Conservation (phyloP, 2,113 vertebrate species). For the Plecotus auritus region DNA sequence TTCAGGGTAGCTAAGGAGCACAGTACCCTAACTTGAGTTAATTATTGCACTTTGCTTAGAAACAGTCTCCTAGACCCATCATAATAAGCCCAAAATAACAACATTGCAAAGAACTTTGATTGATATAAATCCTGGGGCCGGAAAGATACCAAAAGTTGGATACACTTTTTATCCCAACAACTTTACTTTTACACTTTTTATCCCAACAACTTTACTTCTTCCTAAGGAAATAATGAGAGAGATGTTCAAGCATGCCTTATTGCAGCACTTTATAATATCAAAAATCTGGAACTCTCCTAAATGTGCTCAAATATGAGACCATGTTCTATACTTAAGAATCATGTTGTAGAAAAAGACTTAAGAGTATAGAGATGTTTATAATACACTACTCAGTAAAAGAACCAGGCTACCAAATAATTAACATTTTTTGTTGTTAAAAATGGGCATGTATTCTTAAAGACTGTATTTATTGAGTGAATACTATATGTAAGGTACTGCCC, state of each 20-base stretch:
- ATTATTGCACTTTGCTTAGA: not conserved
- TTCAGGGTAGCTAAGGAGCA: not conserved
- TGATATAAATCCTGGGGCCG: not conserved
- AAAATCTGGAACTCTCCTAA: not conserved
- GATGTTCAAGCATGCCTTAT: not conserved
- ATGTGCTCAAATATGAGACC: not conserved
- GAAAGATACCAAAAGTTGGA: slow-evolving; percentile 1
- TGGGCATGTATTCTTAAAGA: not conserved
- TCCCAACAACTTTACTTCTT: not conserved
- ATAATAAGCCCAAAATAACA: slow-evolving; percentile 5
- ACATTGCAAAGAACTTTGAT: not conserved
- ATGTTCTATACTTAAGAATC: not conserved
- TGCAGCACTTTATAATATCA: not conserved
- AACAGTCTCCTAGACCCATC: not conserved
- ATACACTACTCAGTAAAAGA: not conserved
- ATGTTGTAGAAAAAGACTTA: not conserved
- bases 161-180: not conserved
- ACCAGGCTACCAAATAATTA: not conserved
- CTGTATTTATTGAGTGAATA: not conserved
- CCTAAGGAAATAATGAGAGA: not conserved
- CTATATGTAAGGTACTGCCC: not conserved
- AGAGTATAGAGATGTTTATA: not conserved
- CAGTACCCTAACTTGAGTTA: not conserved
- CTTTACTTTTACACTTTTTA: not conserved
- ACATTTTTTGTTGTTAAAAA: not conserved